Conservation (phyloP, 2,888 invertebrate genomes). For the Ormyrus thymus region DNA sequence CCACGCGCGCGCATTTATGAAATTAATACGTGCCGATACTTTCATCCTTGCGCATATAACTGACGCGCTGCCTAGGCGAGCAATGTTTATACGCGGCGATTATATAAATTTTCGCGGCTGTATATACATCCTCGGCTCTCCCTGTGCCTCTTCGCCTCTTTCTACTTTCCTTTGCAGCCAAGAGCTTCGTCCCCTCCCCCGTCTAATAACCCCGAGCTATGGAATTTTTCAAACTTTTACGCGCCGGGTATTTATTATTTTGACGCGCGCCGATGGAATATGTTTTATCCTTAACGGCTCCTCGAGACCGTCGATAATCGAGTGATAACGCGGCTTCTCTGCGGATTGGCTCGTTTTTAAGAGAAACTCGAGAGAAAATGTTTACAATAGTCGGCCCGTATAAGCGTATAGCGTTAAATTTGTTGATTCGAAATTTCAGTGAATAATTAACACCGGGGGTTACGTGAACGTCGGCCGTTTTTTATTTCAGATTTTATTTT, state of each 20-base stretch:
- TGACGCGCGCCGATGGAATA: not conserved
- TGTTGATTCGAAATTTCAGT: no score
- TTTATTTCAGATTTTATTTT: no score
- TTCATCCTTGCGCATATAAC: slow-evolving; percentile 30
- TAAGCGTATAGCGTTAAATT: no score
- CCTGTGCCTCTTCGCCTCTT: slow-evolving; percentile 10
- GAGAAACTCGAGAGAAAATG: no score
- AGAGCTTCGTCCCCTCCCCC: not conserved
- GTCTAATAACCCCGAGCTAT: not conserved
- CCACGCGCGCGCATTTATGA: slow-evolving; percentile 42
- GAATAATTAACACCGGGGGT: no score
- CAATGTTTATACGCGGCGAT: slow-evolving; percentile 35
- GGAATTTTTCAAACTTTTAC: not conserved
- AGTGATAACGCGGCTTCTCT: no score
- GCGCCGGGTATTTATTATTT: not conserved
- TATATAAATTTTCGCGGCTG: slow-evolving; percentile 40
- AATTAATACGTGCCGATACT: slow-evolving; percentile 47
- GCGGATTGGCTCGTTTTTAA: no score
- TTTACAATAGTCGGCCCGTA: no score
- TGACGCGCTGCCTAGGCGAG: not conserved
- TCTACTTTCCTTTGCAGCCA: not conserved
- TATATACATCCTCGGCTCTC: not conserved
- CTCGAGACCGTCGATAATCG: no score
- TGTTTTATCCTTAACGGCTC: no score
- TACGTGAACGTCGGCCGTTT: no score